Evolutionary conservation across 1,140 invertebrate genomes (phyloP).

Genomic region (Neodiprion lecontei): DNA sequence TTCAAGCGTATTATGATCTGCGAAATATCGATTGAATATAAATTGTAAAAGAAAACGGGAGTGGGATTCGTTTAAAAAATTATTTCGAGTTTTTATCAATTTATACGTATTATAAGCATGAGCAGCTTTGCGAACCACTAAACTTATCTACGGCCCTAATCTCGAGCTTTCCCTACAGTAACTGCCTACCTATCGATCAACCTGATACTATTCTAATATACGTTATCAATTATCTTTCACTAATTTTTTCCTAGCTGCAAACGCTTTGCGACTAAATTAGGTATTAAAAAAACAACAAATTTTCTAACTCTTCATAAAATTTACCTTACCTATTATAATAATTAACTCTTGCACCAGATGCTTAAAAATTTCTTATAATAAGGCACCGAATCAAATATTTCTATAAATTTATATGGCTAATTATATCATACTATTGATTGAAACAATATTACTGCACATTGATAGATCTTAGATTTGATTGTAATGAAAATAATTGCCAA

Average conservation of each 20-base stretch:
- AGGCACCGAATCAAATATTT: constrained; percentile 38
- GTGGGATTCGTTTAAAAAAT: too few species aligned
- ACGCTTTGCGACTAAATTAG: constrained; percentile 41
- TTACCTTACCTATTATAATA: constrained; percentile 27
- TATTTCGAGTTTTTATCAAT: too few species aligned
- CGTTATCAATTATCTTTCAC: constrained; percentile 36
- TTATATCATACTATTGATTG: background rate
- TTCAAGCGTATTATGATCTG: too few species aligned
- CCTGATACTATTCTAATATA: constrained; percentile 34
- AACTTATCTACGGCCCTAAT: constrained; percentile 58
- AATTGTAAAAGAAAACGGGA: too few species aligned
- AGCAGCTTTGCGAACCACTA: constrained; percentile 47
- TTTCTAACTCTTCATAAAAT: constrained; percentile 27
- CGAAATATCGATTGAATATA: too few species aligned
- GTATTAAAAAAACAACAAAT: constrained; percentile 10
- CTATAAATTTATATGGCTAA: background rate
- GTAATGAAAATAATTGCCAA: background rate
- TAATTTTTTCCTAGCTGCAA: constrained; percentile 46
- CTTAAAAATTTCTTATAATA: constrained; percentile 29
- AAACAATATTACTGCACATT: background rate
- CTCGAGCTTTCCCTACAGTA: constrained; percentile 51
- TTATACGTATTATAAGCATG: constrained; percentile 29
- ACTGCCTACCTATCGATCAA: constrained; percentile 28
- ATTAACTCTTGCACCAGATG: constrained; percentile 36
- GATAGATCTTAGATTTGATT: background rate